Evolutionary conservation across 2,888 invertebrate genomes (phyloP), one percentile per base, ranked within the genome.

Genomic region (Clitarchus hookeri): DNA sequence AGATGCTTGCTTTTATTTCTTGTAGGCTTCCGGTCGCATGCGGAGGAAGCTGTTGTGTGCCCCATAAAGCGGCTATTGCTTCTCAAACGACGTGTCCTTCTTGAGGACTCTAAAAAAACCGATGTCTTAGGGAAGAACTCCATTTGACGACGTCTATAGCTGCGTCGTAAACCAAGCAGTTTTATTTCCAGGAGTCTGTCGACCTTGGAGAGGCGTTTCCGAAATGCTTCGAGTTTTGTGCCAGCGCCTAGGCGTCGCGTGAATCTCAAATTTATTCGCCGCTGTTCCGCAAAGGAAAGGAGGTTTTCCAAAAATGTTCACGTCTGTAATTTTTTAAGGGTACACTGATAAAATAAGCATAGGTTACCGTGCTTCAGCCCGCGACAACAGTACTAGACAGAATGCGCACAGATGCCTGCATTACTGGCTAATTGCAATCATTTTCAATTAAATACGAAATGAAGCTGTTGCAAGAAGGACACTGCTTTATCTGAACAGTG

Each of bases 11-110:
- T 65, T 65, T 65, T 65, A 65, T 19, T 48, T 48, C 48, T 48
- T 19, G n/a, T 65, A 65, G 65, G 65, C n/a, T 65, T 8, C n/a
- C 65, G 65, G 19, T 19, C 16, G 8, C 65, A n/a, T 65, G 23
- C 19, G 8, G 65, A 65, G 0, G 12, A n/a, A 23, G 2, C 65
- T 23, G 65, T n/a, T 65, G 16, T 9, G 8, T 23, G 65, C 16
- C 65, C 65, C 65, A n/a, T 65, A 65, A 65, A 65, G 65, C n/a
- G 8, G 65, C 65, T 65, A 65, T 65, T 65, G 65, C 65, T 65
- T 65, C 6, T 6, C 65, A 65, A 65, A 65, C 65, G 65, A 65
- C 19, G 65, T 65, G n/a, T 65, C 65, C 65, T 65, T 23, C 65
- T 11, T n/a, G n/a, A 65, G n/a, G 16, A 48, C 48, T 11, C 12